phyloP scores from a whole-genome alignment of 2,113 vertebrate genomes.

The Misgurnus anguillicaudatus region DNA sequence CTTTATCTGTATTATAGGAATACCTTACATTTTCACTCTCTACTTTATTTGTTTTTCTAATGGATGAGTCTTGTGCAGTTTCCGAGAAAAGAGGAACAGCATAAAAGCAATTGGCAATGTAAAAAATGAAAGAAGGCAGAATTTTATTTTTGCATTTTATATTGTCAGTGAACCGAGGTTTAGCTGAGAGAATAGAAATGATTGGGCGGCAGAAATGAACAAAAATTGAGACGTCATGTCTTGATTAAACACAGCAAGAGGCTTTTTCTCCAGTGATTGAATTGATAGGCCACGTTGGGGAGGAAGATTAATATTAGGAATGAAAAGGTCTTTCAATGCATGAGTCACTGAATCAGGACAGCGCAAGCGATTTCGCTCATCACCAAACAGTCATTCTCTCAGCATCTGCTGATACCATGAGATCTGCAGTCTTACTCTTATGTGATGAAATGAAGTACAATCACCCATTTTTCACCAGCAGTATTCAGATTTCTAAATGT shows the following conservation, averaged over 20 bases:
- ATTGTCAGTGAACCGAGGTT: constrained; percentile 24
- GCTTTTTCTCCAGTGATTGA: constrained; percentile 38
- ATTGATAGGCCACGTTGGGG: constrained; percentile 13
- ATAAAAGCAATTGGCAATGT: constrained; percentile 29
- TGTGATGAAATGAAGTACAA: constrained; percentile 4
- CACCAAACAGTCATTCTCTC: neutral
- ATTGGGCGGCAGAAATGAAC: neutral
- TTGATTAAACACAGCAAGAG: constrained; percentile 45
- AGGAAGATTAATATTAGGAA: constrained; percentile 17
- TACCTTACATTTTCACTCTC: neutral
- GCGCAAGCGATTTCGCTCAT: neutral
- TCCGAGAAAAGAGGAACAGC: neutral
- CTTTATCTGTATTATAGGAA: neutral
- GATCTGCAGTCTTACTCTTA: constrained; percentile 3
- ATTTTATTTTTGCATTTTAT: neutral
- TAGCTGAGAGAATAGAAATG: neutral
- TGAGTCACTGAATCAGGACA: neutral
- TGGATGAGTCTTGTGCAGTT: constrained; percentile 22
- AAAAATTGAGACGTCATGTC: constrained; percentile 28
- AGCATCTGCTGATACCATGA: neutral
- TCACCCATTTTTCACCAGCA: neutral
- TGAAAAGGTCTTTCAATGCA: constrained; percentile 1
- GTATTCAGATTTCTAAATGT: neutral
- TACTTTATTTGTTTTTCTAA: constrained; percentile 42
- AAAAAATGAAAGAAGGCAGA: neutral